Evolutionary conservation across 2,888 invertebrate species (phyloP), one percentile per base, ranked within the genome.

Genomic region (Cyaniris semiargus): DNA sequence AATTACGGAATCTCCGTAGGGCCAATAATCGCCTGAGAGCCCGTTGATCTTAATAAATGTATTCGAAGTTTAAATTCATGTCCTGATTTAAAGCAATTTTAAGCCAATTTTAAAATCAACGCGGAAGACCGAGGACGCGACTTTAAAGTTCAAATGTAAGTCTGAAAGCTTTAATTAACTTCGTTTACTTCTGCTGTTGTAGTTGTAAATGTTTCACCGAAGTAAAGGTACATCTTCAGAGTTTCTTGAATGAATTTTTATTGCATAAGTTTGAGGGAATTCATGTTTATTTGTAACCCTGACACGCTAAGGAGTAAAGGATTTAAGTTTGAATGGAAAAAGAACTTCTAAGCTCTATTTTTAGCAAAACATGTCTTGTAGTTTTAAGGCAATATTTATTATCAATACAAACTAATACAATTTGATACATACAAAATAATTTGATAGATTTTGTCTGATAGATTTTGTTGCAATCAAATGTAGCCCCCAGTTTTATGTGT

Each of bases 161-260:
- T 66, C 27, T 27, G 66, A 66, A 66, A 66, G 66, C 66, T 66
- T 66, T 66, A 66, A 66, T 66, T 31, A 66, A 66, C 27, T 66
- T 66, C 27, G 27, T 66, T 66, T 23, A 66, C 60, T 66, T 31
- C 66, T 23, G 66, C 15, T 31, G 27, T 23, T 66, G 66, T 31
- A 66, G 66, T 66, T 66, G 66, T 66, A 6, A 66, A 66, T 66
- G 27, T 27, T 66, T 66, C 15, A 66, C 13, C 15, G 6, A 66
- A 66, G 27, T 66, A 66, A 66, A 15, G 13, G 5, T 27, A 66
- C 27, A 66, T 15, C 66, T 31, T 21, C 15, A 5, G 15, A 58
- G 58, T 21, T 58, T 58, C 58, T 58, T 21, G n/a, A 21, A 58
- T 21, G 58, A n/a, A 58, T 58, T n/a, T 58, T 34, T 34, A 7